Conservation (phyloP, 2,888 invertebrate species). For the Diarsia rubi region DNA sequence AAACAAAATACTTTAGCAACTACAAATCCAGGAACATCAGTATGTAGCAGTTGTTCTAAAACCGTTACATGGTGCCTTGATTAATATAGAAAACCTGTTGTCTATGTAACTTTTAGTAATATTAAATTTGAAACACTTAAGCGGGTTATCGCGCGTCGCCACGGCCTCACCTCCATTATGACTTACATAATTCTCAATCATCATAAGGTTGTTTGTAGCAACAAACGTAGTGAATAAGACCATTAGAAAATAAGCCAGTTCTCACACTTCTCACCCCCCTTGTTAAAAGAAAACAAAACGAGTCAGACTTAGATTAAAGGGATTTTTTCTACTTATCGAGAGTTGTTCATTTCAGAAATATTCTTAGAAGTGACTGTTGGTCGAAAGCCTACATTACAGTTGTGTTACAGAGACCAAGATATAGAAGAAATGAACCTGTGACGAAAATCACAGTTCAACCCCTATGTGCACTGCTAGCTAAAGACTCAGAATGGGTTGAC, state of each 20-base stretch:
- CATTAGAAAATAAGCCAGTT: neutral
- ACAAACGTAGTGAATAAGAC: neutral
- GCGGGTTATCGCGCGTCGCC: neutral
- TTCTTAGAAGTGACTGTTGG: neutral
- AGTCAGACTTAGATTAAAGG: neutral
- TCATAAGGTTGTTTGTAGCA: too few species aligned
- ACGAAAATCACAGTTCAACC: conserved; percentile 63
- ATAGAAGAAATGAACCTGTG: conserved; percentile 56
- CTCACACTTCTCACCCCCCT: too few species aligned
- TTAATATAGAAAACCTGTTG: neutral
- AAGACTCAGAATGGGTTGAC: conserved; percentile 89
- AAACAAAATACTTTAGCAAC: conserved; percentile 76
- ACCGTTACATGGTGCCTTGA: neutral
- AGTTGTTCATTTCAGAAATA: conserved; percentile 1
- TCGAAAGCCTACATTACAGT: conserved; percentile 3
- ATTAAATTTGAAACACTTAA: neutral
- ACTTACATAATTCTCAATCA: neutral
- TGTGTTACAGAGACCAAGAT: conserved; percentile 68
- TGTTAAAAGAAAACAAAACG: neutral
- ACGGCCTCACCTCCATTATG: neutral
- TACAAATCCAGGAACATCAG: conserved; percentile 77
- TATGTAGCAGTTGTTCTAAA: conserved; percentile 62
- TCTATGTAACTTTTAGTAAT: neutral
- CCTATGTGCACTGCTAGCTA: conserved; percentile 82
- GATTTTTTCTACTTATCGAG: neutral